phyloP scores from a whole-genome alignment of 64 coral and sea anemone genomes.

The Acropora yongei region DNA sequence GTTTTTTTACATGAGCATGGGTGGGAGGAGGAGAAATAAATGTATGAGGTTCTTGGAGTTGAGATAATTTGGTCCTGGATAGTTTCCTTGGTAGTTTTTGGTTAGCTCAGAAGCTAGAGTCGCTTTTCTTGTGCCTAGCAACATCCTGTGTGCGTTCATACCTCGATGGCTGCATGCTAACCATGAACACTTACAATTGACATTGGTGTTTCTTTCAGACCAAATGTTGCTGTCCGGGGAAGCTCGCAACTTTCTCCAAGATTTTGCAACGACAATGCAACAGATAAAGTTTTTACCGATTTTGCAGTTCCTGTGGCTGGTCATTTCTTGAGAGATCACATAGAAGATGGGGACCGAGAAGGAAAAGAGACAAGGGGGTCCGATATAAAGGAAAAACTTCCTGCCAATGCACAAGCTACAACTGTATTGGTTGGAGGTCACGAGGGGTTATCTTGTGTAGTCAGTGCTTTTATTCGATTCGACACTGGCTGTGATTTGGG shows the following conservation, averaged over 20 bases:
- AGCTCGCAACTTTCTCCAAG: background rate
- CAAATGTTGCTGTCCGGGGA: background rate
- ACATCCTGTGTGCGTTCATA: too few relatives aligned
- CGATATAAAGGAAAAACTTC: conserved; percentile 64
- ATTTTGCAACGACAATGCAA: background rate
- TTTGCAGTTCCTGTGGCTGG: background rate
- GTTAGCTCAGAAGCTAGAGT: too few relatives aligned
- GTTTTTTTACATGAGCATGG: too few relatives aligned
- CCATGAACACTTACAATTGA: background rate
- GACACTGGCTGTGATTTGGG: conserved; percentile 78
- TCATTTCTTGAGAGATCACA: background rate
- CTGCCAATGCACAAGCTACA: conserved; percentile 84
- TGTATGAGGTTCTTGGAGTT: too few relatives aligned
- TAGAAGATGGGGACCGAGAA: background rate
- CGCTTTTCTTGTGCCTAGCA: too few relatives aligned
- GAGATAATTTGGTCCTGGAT: too few relatives aligned
- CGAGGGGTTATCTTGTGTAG: conserved; percentile 39
- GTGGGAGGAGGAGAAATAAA: too few relatives aligned
- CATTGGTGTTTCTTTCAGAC: background rate
- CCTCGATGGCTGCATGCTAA: too few relatives aligned
- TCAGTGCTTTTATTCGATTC: conserved; percentile 85
- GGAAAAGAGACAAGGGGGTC: background rate
- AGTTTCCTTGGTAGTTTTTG: too few relatives aligned
- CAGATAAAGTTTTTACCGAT: background rate
- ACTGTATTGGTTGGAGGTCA: conserved; percentile 96